Evolutionary conservation across 2,113 vertebrate species (phyloP).

Genomic region (Urocynchramus pylzowi): DNA sequence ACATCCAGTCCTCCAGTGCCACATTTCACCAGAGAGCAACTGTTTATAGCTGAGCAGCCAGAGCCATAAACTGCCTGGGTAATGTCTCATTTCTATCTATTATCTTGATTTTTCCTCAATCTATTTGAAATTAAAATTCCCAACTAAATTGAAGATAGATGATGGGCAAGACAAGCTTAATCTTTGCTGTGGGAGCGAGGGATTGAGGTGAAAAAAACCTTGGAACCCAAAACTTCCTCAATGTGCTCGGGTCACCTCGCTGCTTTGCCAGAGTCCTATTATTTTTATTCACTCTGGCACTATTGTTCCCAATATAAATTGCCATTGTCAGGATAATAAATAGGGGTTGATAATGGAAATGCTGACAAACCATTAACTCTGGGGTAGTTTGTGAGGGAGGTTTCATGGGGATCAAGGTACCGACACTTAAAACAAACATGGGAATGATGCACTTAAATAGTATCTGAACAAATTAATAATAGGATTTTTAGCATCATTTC

Average conservation of each 20-base stretch:
- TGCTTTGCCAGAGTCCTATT: not conserved
- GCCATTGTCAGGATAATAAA: conserved; percentile 63
- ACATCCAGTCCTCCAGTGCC: not conserved
- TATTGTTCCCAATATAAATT: conserved; percentile 70
- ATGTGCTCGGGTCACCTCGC: conserved; percentile 37
- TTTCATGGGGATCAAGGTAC: not conserved
- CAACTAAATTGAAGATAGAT: conserved; percentile 26
- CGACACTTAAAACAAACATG: not conserved
- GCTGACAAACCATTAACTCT: conserved; percentile 52
- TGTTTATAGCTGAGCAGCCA: not conserved
- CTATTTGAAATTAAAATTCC: conserved; percentile 32
- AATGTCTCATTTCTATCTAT: conserved; percentile 15
- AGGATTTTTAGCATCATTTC: not conserved
- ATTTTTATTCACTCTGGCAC: conserved; percentile 57
- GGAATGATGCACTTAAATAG: not conserved
- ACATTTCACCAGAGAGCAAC: not conserved
- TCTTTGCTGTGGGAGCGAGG: conserved; percentile 14
- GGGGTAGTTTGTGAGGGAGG: not conserved
- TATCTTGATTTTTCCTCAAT: conserved; percentile 21
- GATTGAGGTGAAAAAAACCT: not conserved
- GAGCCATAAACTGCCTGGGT: not conserved
- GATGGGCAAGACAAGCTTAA: not conserved
- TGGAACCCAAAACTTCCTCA: not conserved
- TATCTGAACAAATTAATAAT: not conserved
- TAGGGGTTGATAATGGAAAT: conserved; percentile 55